Evolutionary conservation across 2,113 vertebrate genomes (phyloP), one percentile per base, ranked within the genome.

Genomic region (Gadus macrocephalus): DNA sequence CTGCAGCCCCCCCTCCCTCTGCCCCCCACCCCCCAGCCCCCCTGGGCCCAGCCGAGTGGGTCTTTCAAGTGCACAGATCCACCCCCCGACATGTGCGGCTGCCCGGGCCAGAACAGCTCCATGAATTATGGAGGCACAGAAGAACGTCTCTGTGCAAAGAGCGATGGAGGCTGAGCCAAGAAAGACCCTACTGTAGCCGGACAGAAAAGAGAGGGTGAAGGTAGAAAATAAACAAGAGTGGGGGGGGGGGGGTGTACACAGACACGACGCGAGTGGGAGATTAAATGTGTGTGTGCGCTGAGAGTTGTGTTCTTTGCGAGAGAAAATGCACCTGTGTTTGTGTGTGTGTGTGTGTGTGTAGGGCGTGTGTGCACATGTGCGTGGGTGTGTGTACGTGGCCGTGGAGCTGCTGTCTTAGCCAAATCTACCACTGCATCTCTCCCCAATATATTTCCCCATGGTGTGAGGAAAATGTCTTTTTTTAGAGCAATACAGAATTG

Each of bases 81-180:
- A 82, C 83, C 78, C 22, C 80, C 78, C 35, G 81, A 85, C 86
- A 84, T 76, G 42, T 49, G 42, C 8, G 78, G 78, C 82, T 77
- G 78, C 83, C 78, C 77, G 74, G 77, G 83, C 83, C 85, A 85
- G 87, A 87, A 89, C 84, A 87, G 85, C 80, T 82, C 74, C 81
- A 89, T 89, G 85, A 90, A 88, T 89, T 88, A 90, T 90, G 82
- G 85, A 88, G 81, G 74, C 77, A 69, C 81, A 82, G 70, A 64
- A 83, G 84, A 76, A 79, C 71, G 68, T 81, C 64, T 60, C 75
- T 59, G 81, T 68, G 76, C 79, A 27, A 77, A 75, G 66, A 31
- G 42, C 15, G 64, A 61, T 68, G 76, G 71, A 20, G 68, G 67
- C 55, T 8, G 61, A 61, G 74, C 71, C 78, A 85, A 74, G 79